Base-by-base conservation (phyloP, 2,113 vertebrate species). In the Eublepharis macularius region DNA sequence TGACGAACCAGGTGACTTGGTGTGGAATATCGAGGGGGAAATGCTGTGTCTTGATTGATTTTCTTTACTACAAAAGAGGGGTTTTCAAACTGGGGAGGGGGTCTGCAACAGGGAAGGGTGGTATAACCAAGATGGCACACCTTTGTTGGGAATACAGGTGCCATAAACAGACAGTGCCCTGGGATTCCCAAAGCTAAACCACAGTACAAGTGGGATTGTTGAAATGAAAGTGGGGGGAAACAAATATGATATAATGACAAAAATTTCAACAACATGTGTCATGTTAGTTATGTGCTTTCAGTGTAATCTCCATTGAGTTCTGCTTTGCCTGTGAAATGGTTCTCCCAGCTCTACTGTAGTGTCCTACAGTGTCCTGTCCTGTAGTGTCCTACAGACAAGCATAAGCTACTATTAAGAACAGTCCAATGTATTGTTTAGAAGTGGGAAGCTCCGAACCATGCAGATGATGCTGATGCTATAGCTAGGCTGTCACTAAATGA, bases 1-100 rank as follows among this genome's bases (percentile, higher is more conserved):
- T 83, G 83, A 92, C 43, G 69, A 92, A 88, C 76, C 88, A 94
- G 85, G 89, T 91, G 77, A 78, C 5, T 34, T 2, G 21, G 6
- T 3, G 19, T 29, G 34, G 32, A 49, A 60, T 16, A 32, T 36
- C 41, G 9, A 63, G 72, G 51, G 6, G 36, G 19, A 12, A 19
- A 24, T 12, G 3, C 10, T 80, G n/a, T 11, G 36, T 7, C 41
- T 49, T 21, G 21, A 32, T n/a, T 21, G 26, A 11, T 10, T 60
- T 29, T 36, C 16, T 29, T 39, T 21, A 65, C 39, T 12, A 8
- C 17, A 72, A 60, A 14, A 19, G 13, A 19, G 4, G 43, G 41
- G 41, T 79, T 60, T 63, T 26, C n/a, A 34, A 39, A 41, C 34
- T 41, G 21, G 34, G 36, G 76, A 39, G 16, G 51, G 36, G 26